These are phyloP conservation scores for Sweltsa coloradensis DNA, from an alignment of 1,140 invertebrate species.

Conservation along the genomic window DNA sequence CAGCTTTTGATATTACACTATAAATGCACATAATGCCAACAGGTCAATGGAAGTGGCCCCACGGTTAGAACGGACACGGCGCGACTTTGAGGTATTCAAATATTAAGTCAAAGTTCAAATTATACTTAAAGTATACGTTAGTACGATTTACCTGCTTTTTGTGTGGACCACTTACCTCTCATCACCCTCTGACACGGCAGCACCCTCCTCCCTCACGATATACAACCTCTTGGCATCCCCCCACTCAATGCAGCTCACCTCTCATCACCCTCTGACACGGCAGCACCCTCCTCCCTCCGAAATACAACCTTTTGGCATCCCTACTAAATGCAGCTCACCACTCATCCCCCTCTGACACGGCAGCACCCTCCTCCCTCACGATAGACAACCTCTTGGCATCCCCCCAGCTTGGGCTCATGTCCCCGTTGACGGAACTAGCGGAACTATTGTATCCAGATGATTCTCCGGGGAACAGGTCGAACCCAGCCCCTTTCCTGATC, in stretches of 20 bases:
- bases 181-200: conserved; percentile 2
- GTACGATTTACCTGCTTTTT: too few relatives aligned
- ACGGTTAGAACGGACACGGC: too few relatives aligned
- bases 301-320: conserved; percentile 47
- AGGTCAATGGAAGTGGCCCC: too few relatives aligned
- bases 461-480: conserved; percentile 63
- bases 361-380: conserved; percentile 29
- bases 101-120: too few relatives aligned
- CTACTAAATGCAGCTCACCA: conserved; percentile 8
- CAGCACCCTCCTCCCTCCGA: conserved; percentile 27
- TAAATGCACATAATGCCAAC: too few relatives aligned
- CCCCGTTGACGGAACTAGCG: conserved; percentile 59
- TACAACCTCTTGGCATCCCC: conserved; percentile 47
- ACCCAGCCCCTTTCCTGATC: conserved; percentile 56
- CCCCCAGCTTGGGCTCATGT: conserved; percentile 48
- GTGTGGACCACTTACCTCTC: background rate
- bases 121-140: too few relatives aligned
- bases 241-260: conserved; percentile 26
- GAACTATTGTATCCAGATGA: conserved; percentile 70
- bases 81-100: too few relatives aligned
- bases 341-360: conserved; percentile 1
- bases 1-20: too few relatives aligned
- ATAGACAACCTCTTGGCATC: conserved; percentile 49
- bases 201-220: conserved; percentile 33
- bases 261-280: conserved; percentile 1